A percentile compares a stretch with the other conserved stretches of the same genome.
phyloP scores from a whole-genome alignment of 2,888 invertebrate species.

The Limnephilus lunatus region DNA sequence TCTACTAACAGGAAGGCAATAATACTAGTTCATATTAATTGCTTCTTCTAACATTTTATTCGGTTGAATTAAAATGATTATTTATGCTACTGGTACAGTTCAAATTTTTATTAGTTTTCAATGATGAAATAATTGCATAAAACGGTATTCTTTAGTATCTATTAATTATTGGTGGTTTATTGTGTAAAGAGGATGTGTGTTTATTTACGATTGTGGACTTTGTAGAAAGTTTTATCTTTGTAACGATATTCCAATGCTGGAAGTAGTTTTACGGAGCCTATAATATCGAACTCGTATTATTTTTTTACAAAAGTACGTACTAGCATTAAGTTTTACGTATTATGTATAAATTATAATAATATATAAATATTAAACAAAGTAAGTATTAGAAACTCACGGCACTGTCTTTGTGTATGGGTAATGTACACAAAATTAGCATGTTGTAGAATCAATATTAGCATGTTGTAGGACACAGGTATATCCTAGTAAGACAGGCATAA shows the following conservation, averaged over 20 bases:
- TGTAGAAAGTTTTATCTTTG: background rate
- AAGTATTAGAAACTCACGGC: too few species aligned
- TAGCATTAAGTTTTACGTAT: too few species aligned
- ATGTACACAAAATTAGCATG: too few species aligned
- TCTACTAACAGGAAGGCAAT: background rate
- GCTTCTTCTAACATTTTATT: background rate
- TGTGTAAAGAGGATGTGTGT: background rate
- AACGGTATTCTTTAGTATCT: background rate
- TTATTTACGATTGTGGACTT: background rate
- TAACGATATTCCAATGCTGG: background rate
- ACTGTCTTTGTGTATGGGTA: too few species aligned
- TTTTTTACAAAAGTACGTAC: too few species aligned
- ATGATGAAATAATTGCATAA: background rate
- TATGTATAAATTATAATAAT: too few species aligned
- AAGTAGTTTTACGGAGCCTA: background rate
- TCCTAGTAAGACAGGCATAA: too few species aligned
- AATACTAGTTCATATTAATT: background rate
- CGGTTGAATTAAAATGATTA: background rate
- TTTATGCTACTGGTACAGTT: background rate
- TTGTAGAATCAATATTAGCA: too few species aligned
- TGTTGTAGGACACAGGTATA: too few species aligned
- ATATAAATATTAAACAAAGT: too few species aligned
- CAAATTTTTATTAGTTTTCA: background rate
- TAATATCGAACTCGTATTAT: background rate
- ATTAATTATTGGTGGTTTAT: background rate